Evolutionary conservation across 1,140 invertebrate genomes (phyloP).

Genomic region (Daktulosphaira vitifoliae): DNA sequence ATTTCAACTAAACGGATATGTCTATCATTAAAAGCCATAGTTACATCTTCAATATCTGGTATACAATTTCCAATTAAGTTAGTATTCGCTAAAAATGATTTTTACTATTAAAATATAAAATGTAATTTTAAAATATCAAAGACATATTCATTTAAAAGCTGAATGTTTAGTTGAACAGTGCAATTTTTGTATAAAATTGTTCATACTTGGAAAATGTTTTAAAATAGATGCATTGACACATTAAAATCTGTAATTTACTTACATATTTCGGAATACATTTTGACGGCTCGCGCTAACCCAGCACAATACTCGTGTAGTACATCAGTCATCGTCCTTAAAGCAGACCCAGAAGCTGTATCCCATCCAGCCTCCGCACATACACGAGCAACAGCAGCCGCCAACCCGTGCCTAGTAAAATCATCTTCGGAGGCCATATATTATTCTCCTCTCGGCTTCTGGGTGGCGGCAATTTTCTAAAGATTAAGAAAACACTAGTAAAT

Average conservation of each 20-base stretch:
- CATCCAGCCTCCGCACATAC: constrained; percentile 74
- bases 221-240: too few species aligned
- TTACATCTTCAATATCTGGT: constrained; percentile 77
- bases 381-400: constrained; percentile 68
- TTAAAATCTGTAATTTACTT: constrained; percentile 54
- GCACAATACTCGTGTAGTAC: constrained; percentile 72
- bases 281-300: constrained; percentile 63
- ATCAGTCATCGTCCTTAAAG: constrained; percentile 81
- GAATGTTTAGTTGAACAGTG: too few species aligned
- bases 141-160: too few species aligned
- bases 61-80: constrained; percentile 45
- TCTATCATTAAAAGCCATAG: constrained; percentile 73
- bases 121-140: too few species aligned
- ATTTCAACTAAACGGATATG: constrained; percentile 72
- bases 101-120: neutral
- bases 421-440: neutral
- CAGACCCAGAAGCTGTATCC: constrained; percentile 73
- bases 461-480: too few species aligned
- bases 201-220: too few species aligned
- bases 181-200: neutral
- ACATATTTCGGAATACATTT: constrained; percentile 79
- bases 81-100: neutral
- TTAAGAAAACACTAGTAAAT: too few species aligned
- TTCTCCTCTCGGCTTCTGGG: too few species aligned
- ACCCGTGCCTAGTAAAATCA: constrained; percentile 47